Conservation (phyloP, 2,797 vertebrate genomes). For the Podargus strigoides region DNA sequence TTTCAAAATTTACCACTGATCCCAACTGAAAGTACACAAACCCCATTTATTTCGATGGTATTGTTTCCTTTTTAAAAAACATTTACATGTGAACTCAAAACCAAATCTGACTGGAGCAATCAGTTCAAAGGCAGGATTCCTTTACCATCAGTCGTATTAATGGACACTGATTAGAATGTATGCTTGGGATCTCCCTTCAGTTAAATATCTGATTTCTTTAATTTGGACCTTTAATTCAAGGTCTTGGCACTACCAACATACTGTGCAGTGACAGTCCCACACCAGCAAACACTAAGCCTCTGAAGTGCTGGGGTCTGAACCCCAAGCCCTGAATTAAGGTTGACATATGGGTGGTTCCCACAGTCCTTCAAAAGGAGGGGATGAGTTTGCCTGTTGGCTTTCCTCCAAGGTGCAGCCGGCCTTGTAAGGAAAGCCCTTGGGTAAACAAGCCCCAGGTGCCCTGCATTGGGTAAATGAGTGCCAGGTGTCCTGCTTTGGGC, state of each 20-base stretch:
- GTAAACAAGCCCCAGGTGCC: no score
- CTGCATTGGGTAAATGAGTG: no score
- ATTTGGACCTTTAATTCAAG: not conserved
- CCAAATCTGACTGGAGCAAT: not conserved
- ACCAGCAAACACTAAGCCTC: not conserved
- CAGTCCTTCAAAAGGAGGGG: no score
- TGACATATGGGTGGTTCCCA: no score
- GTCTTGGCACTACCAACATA: not conserved
- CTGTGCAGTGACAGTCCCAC: not conserved
- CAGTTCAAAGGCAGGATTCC: not conserved
- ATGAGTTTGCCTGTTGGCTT: no score
- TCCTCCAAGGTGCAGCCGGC: no score
- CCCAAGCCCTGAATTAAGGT: no score
- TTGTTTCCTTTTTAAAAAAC: not conserved
- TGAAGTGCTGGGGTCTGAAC: no score
- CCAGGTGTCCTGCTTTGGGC: no score
- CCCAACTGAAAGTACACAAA: not conserved
- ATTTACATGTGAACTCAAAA: not conserved
- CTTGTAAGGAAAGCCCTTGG: no score
- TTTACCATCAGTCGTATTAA: not conserved
- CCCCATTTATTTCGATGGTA: not conserved
- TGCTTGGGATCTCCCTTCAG: not conserved
- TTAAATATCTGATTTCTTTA: not conserved
- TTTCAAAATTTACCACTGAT: not conserved
- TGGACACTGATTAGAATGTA: not conserved